A percentile compares a stretch with the other conserved stretches of the same genome.
These are phyloP conservation scores for Mesoligia furuncula DNA, from an alignment of 2,888 invertebrate genomes.

Conservation along the genomic window DNA sequence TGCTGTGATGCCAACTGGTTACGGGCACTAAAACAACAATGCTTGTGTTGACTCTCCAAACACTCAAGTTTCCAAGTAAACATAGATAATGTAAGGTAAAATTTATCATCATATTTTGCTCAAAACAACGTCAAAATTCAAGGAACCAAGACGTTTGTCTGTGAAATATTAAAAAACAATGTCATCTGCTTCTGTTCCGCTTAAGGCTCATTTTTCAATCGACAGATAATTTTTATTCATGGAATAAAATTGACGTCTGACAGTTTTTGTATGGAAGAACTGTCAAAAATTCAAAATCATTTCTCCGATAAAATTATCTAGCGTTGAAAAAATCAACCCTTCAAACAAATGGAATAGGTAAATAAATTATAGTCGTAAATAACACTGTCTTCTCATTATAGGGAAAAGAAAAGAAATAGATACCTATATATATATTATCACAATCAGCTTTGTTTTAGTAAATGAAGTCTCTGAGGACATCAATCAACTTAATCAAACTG, in stretches of 20 bases:
- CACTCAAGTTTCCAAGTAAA: constrained; percentile 26
- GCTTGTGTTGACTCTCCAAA: constrained; percentile 27
- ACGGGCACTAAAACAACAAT: constrained; percentile 21
- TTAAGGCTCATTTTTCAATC: neutral
- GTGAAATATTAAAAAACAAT: constrained; percentile 55
- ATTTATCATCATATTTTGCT: constrained; percentile 40
- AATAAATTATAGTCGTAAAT: constrained; percentile 69
- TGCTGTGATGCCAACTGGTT: constrained; percentile 9
- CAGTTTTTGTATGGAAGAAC: too few species aligned
- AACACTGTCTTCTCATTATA: constrained; percentile 64
- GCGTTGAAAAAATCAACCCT: too few species aligned
- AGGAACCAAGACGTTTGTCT: constrained; percentile 32
- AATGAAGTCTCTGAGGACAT: constrained; percentile 72
- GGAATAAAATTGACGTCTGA: too few species aligned
- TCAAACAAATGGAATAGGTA: constrained; percentile 67
- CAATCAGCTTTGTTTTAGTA: constrained; percentile 72
- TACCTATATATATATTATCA: constrained; percentile 47
- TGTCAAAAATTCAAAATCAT: too few species aligned
- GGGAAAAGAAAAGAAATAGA: constrained; percentile 52
- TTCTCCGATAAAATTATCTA: too few species aligned
- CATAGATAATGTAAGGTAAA: constrained; percentile 23
- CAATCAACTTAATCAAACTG: constrained; percentile 75
- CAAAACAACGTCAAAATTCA: constrained; percentile 22
- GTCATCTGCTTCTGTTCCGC: constrained; percentile 41
- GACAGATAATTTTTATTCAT: too few species aligned